Base-by-base conservation (phyloP, 2,888 invertebrate species). In the Hylaea fasciaria region DNA sequence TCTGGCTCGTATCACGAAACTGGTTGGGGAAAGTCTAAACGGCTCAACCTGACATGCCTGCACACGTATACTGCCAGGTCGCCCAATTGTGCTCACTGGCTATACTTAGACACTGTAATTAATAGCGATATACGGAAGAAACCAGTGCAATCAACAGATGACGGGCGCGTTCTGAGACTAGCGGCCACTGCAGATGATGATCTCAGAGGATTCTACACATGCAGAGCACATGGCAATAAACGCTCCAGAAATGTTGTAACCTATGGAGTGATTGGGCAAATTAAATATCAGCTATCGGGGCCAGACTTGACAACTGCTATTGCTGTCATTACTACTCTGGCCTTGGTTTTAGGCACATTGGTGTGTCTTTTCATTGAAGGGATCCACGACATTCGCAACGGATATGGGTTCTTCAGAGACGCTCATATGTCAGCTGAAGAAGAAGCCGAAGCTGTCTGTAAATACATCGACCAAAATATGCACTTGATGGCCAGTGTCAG, bases 321-420 rank as follows among this genome's bases (percentile, higher is more conserved):
- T 32, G 86, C 91, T 43, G 76, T 87, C 1, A 58, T 87, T 3
- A 86, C 89, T 29, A 89, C 90, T 9, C 48, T 86, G 3, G 64
- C 78, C 1, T 77, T 92, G 0, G 85, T 88, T 0, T 43, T 87
- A 41, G 77, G 77, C 2, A 87, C 89, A 10, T 71, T 91, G 17
- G 64, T 70, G 0, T 90, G 90, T 87, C 79, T 91, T 11, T 64
- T 86, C 16, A 68, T 81, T 4, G 91, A 92, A 78, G 86, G 87
- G 11, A 73, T 90, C 32, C 75, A 88, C 40, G 91, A 91, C 57
- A 69, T 91, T 2, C 83, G 82, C 1, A 79, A 81, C 44, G 91
- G 91, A 2, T 88, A 85, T 53, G 91, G 91, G 0, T 92, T 91
- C 65, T 92, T 84, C 64, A 78, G 91, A 55, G 91, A 92, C 64